Conservation (phyloP, 2,888 invertebrate species). For the Oscheius myriophilus region DNA sequence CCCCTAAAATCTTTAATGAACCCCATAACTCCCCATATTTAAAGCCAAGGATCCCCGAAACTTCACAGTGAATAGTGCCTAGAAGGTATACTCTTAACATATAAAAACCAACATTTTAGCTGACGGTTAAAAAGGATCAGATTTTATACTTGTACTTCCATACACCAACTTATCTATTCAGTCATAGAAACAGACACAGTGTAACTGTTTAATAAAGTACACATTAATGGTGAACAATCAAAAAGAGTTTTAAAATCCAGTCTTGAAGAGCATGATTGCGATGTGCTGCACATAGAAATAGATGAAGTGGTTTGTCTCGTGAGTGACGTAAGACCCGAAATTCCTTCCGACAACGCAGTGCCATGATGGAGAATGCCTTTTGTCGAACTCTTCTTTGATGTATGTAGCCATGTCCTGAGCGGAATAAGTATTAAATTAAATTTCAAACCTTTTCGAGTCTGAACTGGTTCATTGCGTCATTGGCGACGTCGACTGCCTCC, state of each 20-base stretch:
- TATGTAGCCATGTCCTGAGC: conserved; percentile 41
- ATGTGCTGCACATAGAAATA: conserved; percentile 45
- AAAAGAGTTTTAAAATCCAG: conserved; percentile 32
- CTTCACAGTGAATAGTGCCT: too few relatives aligned
- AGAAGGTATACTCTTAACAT: too few relatives aligned
- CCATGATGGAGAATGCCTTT: conserved; percentile 35
- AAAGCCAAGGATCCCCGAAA: too few relatives aligned
- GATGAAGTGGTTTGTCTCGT: conserved; percentile 45
- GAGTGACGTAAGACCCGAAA: conserved; percentile 40
- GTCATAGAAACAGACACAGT: too few relatives aligned
- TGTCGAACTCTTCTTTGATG: conserved; percentile 44
- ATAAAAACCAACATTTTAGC: too few relatives aligned
- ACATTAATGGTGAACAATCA: background rate
- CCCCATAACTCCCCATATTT: too few relatives aligned
- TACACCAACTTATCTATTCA: too few relatives aligned
- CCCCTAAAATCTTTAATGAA: too few relatives aligned
- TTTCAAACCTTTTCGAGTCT: conserved; percentile 23
- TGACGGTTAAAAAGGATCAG: too few relatives aligned
- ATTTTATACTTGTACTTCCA: too few relatives aligned
- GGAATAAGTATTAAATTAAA: conserved; percentile 2
- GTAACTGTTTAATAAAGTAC: too few relatives aligned
- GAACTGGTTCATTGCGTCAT: conserved; percentile 31
- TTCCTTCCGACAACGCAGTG: conserved; percentile 37
- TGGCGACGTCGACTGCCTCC: conserved; percentile 24
- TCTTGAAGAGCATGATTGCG: conserved; percentile 47